A percentile compares a stretch with the other conserved stretches of the same genome.
phyloP scores from a whole-genome alignment of 2,888 invertebrate species.

The Mythimna pallens region DNA sequence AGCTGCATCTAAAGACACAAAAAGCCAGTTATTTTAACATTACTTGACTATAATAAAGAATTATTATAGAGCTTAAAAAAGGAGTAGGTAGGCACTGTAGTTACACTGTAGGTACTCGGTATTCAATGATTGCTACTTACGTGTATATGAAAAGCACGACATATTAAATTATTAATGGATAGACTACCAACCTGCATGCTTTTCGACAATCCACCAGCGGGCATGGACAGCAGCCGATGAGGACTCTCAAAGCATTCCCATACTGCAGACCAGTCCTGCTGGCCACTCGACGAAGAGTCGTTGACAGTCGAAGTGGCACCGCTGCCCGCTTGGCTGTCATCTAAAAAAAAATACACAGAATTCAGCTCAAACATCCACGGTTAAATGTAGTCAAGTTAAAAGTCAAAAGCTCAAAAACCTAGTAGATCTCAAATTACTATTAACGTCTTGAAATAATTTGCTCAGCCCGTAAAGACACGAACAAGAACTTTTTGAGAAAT shows the following conservation, averaged over 20 bases:
- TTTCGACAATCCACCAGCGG: slow-evolving; percentile 93
- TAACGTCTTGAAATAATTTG: background rate
- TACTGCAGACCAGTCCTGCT: slow-evolving; percentile 96
- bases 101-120: no score
- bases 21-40: no score
- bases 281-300: slow-evolving; percentile 89
- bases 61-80: no score
- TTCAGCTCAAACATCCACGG: no score
- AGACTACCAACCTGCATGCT: slow-evolving; percentile 91
- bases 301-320: slow-evolving; percentile 86
- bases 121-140: background rate
- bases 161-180: no score
- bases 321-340: slow-evolving; percentile 81
- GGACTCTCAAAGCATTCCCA: slow-evolving; percentile 97
- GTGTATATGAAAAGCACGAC: no score
- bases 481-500: background rate
- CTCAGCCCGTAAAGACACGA: background rate
- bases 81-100: no score
- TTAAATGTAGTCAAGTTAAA: no score
- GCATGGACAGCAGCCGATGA: slow-evolving; percentile 92
- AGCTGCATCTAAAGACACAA: no score
- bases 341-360: slow-evolving; percentile 62
- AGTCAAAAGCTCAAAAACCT: no score
- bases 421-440: no score
- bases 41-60: no score